Percentiles rank a stretch among this genome's conserved stretches.
These are phyloP conservation scores for Nibea coibor DNA, from an alignment of 2,113 vertebrate species.

Conservation along the genomic window DNA sequence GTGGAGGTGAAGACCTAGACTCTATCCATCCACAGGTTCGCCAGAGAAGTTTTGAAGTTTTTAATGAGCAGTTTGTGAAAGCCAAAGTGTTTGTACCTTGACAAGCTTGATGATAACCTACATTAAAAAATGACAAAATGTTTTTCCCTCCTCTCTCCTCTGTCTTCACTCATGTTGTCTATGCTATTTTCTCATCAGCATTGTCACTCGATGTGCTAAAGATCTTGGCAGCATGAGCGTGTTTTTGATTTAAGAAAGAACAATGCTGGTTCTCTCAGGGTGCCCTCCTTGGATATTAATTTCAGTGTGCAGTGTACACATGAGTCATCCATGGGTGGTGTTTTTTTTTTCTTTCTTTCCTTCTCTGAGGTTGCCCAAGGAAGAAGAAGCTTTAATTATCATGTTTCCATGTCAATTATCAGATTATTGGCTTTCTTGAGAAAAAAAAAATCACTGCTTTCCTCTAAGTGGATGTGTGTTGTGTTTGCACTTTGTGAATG, in stretches of 20 bases:
- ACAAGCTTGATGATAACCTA: conserved; percentile 18
- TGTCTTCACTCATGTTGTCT: not conserved
- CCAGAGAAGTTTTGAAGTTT: conserved; percentile 1
- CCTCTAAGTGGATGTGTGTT: not conserved
- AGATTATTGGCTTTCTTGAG: conserved; percentile 29
- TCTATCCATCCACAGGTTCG: conserved; percentile 32
- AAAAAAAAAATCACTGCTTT: not conserved
- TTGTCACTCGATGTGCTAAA: conserved; percentile 19
- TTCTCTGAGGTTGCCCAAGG: conserved; percentile 15
- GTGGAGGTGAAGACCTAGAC: conserved; percentile 34
- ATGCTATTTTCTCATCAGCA: conserved; percentile 4
- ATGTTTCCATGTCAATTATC: conserved; percentile 43
- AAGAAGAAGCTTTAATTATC: conserved; percentile 44
- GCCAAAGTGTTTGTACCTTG: conserved; percentile 35
- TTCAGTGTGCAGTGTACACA: conserved; percentile 49
- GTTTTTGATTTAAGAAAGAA: conserved; percentile 63
- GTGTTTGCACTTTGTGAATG: conserved; percentile 18
- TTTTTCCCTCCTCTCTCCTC: not conserved
- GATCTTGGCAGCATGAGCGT: conserved; percentile 27
- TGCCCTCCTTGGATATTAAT: conserved; percentile 44
- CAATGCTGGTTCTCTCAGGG: conserved; percentile 44
- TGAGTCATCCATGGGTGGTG: conserved; percentile 63
- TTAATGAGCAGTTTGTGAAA: conserved; percentile 56
- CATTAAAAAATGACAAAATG: conserved; percentile 17
- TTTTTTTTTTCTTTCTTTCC: not conserved